Evolutionary conservation across 2,113 vertebrate species (phyloP).

Genomic region (Xiphophorus couchianus): DNA sequence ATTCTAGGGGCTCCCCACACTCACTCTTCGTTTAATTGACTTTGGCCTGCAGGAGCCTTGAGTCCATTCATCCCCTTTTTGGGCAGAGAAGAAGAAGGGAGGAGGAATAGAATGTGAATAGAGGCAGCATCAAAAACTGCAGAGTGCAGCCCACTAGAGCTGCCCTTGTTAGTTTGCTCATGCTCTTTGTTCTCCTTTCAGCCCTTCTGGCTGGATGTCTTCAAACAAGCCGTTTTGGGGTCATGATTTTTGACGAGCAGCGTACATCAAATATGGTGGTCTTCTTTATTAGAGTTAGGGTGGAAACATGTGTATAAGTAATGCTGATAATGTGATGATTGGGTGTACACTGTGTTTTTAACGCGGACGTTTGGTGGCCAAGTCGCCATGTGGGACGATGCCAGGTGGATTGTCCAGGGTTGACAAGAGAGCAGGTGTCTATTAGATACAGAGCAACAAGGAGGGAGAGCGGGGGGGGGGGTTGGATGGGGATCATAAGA

Average conservation of each 20-base stretch:
- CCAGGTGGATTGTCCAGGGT: constrained; percentile 54
- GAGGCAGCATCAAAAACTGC: constrained; percentile 55
- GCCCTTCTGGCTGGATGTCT: constrained; percentile 60
- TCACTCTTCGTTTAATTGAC: constrained; percentile 75
- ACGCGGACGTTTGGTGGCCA: constrained; percentile 28
- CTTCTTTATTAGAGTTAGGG: constrained; percentile 20
- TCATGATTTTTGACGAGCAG: constrained; percentile 50
- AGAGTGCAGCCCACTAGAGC: constrained; percentile 60
- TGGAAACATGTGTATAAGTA: constrained; percentile 19
- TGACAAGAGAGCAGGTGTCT: constrained; percentile 73
- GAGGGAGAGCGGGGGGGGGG: constrained; percentile 2
- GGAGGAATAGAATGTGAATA: constrained; percentile 54
- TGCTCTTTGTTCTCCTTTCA: constrained; percentile 69
- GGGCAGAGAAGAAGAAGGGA: constrained; percentile 34
- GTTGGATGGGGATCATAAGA: constrained; percentile 34
- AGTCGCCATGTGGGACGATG: constrained; percentile 47
- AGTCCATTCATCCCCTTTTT: constrained; percentile 71
- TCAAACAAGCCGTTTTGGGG: constrained; percentile 65
- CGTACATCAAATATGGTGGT: constrained; percentile 32
- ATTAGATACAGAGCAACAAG: constrained; percentile 49
- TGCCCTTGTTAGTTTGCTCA: constrained; percentile 68
- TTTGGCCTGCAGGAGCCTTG: constrained; percentile 74
- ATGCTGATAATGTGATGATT: constrained; percentile 11
- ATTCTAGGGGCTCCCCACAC: constrained; percentile 51
- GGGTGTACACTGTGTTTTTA: constrained; percentile 12